Evolutionary conservation across 2,888 invertebrate genomes (phyloP).

Genomic region (Perithous albicinctus): DNA sequence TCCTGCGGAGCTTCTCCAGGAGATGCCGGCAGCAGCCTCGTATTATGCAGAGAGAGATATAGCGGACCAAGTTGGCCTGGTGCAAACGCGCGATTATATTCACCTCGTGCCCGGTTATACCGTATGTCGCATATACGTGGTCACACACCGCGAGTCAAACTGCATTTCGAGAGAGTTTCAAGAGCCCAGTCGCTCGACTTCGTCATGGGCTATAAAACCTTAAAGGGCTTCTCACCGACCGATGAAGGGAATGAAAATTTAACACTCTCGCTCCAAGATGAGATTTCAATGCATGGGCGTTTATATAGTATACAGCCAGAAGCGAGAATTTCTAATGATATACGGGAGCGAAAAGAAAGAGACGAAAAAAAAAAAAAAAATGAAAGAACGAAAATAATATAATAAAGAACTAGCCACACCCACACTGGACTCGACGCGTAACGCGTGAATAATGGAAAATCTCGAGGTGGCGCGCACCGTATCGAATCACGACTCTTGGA

Average conservation of each 20-base stretch:
- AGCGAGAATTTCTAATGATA: conserved; percentile 40
- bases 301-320: conserved; percentile 35
- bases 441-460: conserved; percentile 22
- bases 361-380: background rate
- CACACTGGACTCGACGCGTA: conserved; percentile 3
- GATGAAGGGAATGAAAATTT: conserved; percentile 54
- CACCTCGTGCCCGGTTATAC: background rate
- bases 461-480: background rate
- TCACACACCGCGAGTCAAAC: conserved; percentile 31
- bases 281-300: conserved; percentile 30
- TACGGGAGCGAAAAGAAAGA: conserved; percentile 17
- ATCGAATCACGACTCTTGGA: conserved; percentile 25
- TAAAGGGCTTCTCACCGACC: conserved; percentile 18
- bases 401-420: conserved; percentile 27
- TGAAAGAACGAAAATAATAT: conserved; percentile 15
- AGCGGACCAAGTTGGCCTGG: background rate
- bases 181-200: conserved; percentile 18
- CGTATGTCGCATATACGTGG: background rate
- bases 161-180: conserved; percentile 17
- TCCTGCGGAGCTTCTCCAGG: background rate
- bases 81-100: conserved; percentile 28
- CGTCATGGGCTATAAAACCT: conserved; percentile 62
- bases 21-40: background rate
- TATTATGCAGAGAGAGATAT: background rate
- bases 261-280: conserved; percentile 50